These are phyloP conservation scores for Nyctibius bracteatus DNA, from an alignment of 2,113 vertebrate genomes.

Conservation along the genomic window DNA sequence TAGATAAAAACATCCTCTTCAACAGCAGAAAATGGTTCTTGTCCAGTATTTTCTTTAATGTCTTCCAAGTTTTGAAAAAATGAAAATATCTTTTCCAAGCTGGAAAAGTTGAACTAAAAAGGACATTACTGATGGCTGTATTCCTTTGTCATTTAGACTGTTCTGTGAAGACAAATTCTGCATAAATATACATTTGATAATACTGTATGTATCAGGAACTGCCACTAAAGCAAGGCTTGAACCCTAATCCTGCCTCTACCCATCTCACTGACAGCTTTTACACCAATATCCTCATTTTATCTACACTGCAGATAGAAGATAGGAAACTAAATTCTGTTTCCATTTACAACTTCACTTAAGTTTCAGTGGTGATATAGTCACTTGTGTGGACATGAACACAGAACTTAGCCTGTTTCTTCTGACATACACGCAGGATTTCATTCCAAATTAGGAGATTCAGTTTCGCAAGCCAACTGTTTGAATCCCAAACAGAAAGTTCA, in stretches of 20 bases:
- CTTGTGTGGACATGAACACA: not conserved
- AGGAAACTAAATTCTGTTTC: not conserved
- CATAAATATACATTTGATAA: not conserved
- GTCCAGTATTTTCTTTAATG: not conserved
- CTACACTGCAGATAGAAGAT: not conserved
- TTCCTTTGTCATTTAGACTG: not conserved
- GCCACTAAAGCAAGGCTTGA: not conserved
- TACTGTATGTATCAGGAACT: not conserved
- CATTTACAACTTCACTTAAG: not conserved
- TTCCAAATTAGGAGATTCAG: not conserved
- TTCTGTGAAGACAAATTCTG: not conserved
- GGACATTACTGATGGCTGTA: not conserved
- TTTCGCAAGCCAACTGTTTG: not conserved
- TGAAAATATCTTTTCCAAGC: not conserved
- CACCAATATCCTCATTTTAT: not conserved
- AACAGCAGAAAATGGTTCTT: not conserved
- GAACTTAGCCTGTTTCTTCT: not conserved
- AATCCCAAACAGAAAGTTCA: not conserved
- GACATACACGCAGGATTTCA: not conserved
- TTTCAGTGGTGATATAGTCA: not conserved
- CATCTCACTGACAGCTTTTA: not conserved
- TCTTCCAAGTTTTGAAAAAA: not conserved
- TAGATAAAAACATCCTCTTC: not conserved
- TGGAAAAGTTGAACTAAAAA: not conserved
- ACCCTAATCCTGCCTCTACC: not conserved